A percentile compares a stretch with the other conserved stretches of the same genome.
phyloP scores from a whole-genome alignment of 2,113 vertebrate species.

The Smithornis capensis region DNA sequence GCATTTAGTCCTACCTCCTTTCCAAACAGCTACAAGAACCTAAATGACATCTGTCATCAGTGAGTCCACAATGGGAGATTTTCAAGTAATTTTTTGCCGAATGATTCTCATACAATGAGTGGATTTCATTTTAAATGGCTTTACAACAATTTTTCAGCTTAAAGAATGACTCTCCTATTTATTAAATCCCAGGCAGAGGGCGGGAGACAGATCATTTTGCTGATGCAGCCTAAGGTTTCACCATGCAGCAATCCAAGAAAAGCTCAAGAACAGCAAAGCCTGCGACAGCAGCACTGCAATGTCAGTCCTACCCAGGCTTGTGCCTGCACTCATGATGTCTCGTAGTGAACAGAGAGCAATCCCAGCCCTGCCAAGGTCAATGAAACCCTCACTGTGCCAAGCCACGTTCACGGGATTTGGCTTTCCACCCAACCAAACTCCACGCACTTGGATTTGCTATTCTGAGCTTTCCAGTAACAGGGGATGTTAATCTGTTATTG shows the following conservation, averaged over 20 bases:
- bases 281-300: not conserved
- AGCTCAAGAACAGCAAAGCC: not conserved
- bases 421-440: not conserved
- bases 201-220: not conserved
- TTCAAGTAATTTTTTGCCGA: not conserved
- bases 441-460: not conserved
- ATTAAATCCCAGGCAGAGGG: not conserved
- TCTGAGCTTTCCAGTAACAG: conserved; percentile 9
- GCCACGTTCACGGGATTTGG: not conserved
- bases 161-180: not conserved
- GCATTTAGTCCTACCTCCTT: not conserved
- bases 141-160: not conserved
- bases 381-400: not conserved
- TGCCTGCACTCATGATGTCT: not conserved
- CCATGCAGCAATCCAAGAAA: not conserved
- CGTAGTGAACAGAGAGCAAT: not conserved
- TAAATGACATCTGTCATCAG: not conserved
- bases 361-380: not conserved
- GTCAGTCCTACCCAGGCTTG: not conserved
- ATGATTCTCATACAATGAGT: not conserved
- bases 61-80: not conserved
- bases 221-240: not conserved
- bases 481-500: conserved; percentile 32
- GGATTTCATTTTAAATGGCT: not conserved
- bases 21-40: not conserved